These are phyloP conservation scores for Bothrops jararaca DNA, from an alignment of 2,113 vertebrate species.

Conservation along the genomic window DNA sequence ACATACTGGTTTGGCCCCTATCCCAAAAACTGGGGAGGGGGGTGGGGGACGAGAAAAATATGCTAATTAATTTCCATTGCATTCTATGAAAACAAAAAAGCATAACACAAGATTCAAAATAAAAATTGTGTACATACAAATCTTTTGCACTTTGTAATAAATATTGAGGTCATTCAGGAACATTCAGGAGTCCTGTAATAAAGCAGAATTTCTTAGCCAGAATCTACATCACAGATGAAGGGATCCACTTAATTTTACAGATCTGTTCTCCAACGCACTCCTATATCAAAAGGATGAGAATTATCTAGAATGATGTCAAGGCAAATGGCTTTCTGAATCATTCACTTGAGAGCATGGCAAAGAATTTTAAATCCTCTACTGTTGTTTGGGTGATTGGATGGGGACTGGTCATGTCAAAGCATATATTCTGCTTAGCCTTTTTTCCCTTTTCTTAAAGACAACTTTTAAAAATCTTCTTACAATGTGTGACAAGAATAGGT, in stretches of 20 bases:
- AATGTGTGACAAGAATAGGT: background rate
- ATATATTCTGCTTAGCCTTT: background rate
- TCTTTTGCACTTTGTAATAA: conserved; percentile 25
- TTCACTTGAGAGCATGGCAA: conserved; percentile 8
- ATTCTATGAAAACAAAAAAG: conserved; percentile 39
- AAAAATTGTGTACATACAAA: conserved; percentile 48
- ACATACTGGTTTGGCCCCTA: background rate
- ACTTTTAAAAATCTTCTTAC: background rate
- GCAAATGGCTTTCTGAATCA: conserved; percentile 34
- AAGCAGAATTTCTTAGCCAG: conserved; percentile 48
- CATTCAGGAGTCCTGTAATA: conserved; percentile 55
- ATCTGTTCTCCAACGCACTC: conserved; percentile 58
- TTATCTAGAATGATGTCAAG: conserved; percentile 33
- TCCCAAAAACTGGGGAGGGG: background rate
- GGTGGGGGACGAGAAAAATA: background rate
- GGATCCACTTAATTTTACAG: conserved; percentile 51
- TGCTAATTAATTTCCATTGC: conserved; percentile 43
- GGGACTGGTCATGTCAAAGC: background rate
- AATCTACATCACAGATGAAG: conserved; percentile 48
- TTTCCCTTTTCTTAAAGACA: background rate
- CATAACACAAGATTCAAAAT: conserved; percentile 38
- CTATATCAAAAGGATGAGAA: conserved; percentile 52
- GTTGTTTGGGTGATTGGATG: conserved; percentile 13
- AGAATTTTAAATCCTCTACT: background rate
- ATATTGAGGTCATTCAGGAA: conserved; percentile 60